Conservation (phyloP, 1,140 invertebrate species). For the Pogonognathellus flavescens region DNA sequence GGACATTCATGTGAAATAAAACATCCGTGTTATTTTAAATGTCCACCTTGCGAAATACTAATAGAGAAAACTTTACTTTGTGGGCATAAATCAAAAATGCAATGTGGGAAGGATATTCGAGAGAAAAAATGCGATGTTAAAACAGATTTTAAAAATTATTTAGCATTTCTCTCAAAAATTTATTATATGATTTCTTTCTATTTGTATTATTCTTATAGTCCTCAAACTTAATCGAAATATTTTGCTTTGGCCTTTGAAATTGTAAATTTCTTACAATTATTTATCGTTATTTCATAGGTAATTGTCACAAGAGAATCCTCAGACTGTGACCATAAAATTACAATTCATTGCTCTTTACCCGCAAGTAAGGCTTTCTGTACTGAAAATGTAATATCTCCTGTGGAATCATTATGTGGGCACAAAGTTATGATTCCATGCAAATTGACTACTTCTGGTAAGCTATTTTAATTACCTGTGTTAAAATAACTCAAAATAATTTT, state of each 20-base stretch:
- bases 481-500: not conserved
- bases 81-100: slow-evolving; percentile 10
- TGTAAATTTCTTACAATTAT: not conserved
- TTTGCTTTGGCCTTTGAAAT: not conserved
- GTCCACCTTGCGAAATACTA: slow-evolving; percentile 22
- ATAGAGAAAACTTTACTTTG: slow-evolving; percentile 18
- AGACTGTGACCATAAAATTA: not conserved
- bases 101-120: not conserved
- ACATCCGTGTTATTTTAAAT: not conserved
- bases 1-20: not conserved
- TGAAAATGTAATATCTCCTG: not conserved
- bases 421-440: not conserved
- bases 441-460: too few species aligned
- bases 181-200: too few species aligned
- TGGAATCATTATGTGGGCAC: not conserved
- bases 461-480: too few species aligned
- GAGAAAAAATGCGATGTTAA: not conserved
- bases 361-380: not conserved
- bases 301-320: not conserved
- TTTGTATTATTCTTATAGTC: too few species aligned
- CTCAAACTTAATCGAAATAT: not conserved
- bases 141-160: too few species aligned
- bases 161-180: too few species aligned
- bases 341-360: not conserved
- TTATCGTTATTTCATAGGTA: not conserved